Base-by-base conservation (phyloP, 2,888 invertebrate genomes). In the Rambutsinella grinnellia region DNA sequence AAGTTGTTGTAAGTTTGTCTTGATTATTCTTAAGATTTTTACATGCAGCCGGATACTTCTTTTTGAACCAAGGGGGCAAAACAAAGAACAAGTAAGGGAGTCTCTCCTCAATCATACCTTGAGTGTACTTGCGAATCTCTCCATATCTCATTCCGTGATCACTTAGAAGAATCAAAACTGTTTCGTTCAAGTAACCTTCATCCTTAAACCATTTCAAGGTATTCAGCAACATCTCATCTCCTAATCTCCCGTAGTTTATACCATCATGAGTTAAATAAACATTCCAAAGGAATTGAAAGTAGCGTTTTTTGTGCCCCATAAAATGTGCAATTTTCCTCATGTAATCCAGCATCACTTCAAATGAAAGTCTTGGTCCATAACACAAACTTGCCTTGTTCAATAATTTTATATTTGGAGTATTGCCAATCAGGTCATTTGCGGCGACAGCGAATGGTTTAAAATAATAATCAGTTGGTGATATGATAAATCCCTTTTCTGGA, bases 111-210 rank as follows among this genome's bases (percentile, higher is more conserved):
- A 96, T 89, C 85, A 87, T 86, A 0, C 88, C 88, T 56, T 96
- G 94, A 86, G 93, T 94, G 0, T 96, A 96, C 82, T 90, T 89
- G 15, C 96, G 89, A 82, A 95, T 94, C 10, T 89, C 89, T 2
- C 96, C 96, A 92, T 94, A 95, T 78, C 96, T 88, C 75, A 95
- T 91, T 0, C 97, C 97, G 85, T 97, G 97, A 85, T 97, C 97
- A 86, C 96, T 96, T 88, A 96, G 88, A 54, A 90, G 85, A 13
- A 94, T 86, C 65, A 95, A 46, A 84, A 91, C 89, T 0, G 94
- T 94, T 26, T 90, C 89, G 65, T 93, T 90, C 66, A 94, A 87
- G 68, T 90, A 87, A 1, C 89, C 88, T 1, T 88, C 85, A 0
- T 86, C 83, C 49, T 90, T 87, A 67, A 93, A 85, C 69, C 87